Evolutionary conservation across 2,113 vertebrate species (phyloP), one percentile per base, ranked within the genome.

Genomic region (Stegastes partitus): DNA sequence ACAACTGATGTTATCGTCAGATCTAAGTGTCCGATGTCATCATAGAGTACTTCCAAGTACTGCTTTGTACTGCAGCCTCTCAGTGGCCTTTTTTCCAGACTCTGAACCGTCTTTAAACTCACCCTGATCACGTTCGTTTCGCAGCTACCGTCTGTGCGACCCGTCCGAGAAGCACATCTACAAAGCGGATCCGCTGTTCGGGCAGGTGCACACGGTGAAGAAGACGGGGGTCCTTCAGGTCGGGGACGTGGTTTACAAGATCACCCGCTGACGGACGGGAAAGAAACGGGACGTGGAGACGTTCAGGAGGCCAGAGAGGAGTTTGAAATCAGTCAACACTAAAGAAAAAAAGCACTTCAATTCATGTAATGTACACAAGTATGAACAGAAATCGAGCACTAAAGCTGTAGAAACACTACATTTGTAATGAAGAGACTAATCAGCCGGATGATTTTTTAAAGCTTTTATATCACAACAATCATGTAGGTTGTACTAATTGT

Each of bases 171-270:
- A 74, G 72, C 93, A 95, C 59, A 68, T 95, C 3, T 95, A 95
- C 53, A 96, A 96, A 68, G 79, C 91, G 0, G 63, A 89, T 12
- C 98, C 97, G 18, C 74, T 97, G 77, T 96, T 98, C 68, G 97
- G 98, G 42, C 97, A 95, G 34, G 93, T 96, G 91, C 96, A 94
- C 84, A 93, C 67, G 0, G 85, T 97, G 85, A 91, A 95, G 91
- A 94, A 90, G 91, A 93, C 90, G 2, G 98, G 97, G 37, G 83
- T 69, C 0, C 59, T 98, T 81, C 92, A 86, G 84, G 93, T 98
- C 81, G 97, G 97, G 56, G 96, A 99, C 55, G 92, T 94, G 0
- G 96, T 98, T 50, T 97, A 96, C 89, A 94, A 92, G 87, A 89
- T 97, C 56, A 45, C 72, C 62, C 77, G 87, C 7, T 94, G 73